Percentiles rank a stretch among this genome's conserved stretches.
Conservation (phyloP, 2,888 invertebrate genomes). For the Sminthurides aquaticus region DNA sequence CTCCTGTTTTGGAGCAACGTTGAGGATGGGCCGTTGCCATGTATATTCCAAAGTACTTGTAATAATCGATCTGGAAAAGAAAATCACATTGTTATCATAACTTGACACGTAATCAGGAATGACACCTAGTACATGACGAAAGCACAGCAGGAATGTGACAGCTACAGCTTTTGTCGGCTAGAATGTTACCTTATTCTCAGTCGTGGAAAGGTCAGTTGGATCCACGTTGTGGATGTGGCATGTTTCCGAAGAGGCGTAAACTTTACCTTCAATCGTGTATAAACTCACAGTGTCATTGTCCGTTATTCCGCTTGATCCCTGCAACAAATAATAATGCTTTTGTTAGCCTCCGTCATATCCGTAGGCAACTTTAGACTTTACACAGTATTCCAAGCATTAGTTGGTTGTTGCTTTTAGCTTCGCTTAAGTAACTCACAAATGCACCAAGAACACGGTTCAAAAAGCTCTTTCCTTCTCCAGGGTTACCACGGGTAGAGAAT, state of each 20-base stretch:
- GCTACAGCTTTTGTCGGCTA: too few relatives aligned
- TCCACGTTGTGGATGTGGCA: constrained; percentile 48
- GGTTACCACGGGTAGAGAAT: constrained; percentile 50
- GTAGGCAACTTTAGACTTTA: too few relatives aligned
- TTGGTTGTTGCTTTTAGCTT: too few relatives aligned
- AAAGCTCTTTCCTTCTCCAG: constrained; percentile 51
- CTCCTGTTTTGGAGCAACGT: constrained; percentile 47
- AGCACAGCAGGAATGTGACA: too few relatives aligned
- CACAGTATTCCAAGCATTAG: too few relatives aligned
- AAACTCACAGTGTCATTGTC: constrained; percentile 51
- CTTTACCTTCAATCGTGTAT: constrained; percentile 47
- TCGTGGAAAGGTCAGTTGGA: constrained; percentile 47
- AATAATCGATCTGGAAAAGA: constrained; percentile 45
- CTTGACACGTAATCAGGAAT: too few relatives aligned
- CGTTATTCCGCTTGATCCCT: constrained; percentile 46
- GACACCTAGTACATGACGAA: too few relatives aligned
- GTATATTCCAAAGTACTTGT: constrained; percentile 47
- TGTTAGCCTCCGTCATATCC: neutral
- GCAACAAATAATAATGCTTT: constrained; percentile 18
- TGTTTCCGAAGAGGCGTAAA: constrained; percentile 50
- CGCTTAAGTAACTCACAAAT: constrained; percentile 44
- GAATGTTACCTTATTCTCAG: constrained; percentile 45
- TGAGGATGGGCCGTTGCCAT: constrained; percentile 50
- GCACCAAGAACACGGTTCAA: constrained; percentile 46
- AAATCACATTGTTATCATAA: neutral